Evolutionary conservation across 2,113 vertebrate genomes (phyloP).

Genomic region (Glareola pratincola): DNA sequence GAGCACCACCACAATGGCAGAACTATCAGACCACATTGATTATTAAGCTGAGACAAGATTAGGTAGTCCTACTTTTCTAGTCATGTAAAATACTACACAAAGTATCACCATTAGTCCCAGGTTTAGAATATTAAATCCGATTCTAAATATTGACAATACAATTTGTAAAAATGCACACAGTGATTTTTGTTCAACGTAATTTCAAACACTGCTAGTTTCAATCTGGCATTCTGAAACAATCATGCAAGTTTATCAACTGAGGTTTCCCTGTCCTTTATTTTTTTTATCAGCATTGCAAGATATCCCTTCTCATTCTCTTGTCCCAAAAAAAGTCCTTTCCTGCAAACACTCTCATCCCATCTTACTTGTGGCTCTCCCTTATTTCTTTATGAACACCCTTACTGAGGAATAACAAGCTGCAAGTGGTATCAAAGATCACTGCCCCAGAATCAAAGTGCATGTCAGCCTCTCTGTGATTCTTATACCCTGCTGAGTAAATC

Average conservation of each 20-base stretch:
- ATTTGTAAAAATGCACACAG: not conserved
- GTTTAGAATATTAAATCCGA: not conserved
- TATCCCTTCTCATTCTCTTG: not conserved
- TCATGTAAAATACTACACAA: not conserved
- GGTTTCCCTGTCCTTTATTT: not conserved
- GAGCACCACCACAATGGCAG: conserved; percentile 29
- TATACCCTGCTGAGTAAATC: not conserved
- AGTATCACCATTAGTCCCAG: not conserved
- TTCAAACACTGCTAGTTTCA: not conserved
- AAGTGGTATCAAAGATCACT: not conserved
- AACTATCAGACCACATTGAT: conserved; percentile 58
- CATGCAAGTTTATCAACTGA: not conserved
- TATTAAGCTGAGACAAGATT: not conserved
- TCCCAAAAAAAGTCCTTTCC: not conserved
- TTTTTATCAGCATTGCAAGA: not conserved
- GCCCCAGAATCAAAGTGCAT: not conserved
- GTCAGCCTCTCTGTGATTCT: not conserved
- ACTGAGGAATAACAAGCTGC: not conserved
- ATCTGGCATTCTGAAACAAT: not conserved
- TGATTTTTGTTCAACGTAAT: not conserved
- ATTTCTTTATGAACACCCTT: not conserved
- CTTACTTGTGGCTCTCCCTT: not conserved
- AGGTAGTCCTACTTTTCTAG: not conserved
- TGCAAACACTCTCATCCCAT: not conserved
- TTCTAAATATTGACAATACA: not conserved